A percentile compares a stretch with the other conserved stretches of the same genome.
Conservation (phyloP, 2,797 vertebrate species). For the Cyclopterus lumpus region DNA sequence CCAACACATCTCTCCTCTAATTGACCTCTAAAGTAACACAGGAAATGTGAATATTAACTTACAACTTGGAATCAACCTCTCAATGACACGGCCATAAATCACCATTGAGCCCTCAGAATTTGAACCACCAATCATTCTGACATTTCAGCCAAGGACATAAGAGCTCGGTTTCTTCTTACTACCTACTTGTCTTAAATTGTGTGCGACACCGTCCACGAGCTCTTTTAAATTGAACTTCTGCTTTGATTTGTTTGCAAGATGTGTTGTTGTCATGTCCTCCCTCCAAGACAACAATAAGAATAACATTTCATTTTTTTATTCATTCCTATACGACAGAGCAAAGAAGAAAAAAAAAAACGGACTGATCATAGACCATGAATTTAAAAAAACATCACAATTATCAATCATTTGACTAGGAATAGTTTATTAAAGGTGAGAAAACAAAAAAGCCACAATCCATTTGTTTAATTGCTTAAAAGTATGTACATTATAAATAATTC, state of each 20-base stretch:
- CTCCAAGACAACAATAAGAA: neutral
- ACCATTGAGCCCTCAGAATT: neutral
- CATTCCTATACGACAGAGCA: neutral
- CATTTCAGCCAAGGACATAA: neutral
- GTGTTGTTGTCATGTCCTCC: neutral
- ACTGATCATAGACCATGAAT: neutral
- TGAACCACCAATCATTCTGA: neutral
- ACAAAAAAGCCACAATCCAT: constrained; percentile 79
- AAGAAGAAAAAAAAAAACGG: neutral
- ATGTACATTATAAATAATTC: constrained; percentile 88
- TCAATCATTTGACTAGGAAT: constrained; percentile 82
- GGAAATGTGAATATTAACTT: constrained; percentile 41
- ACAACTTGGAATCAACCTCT: constrained; percentile 20
- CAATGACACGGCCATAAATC: neutral
- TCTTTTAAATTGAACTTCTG: neutral
- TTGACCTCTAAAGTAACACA: constrained; percentile 50
- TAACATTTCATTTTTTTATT: accelerated
- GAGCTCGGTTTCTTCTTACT: neutral
- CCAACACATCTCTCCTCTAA: constrained; percentile 39
- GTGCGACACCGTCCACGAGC: neutral
- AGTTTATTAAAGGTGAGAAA: constrained; percentile 87
- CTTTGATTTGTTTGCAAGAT: neutral
- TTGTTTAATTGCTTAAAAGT: constrained; percentile 80
- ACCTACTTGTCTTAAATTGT: neutral
- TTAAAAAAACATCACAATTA: constrained; percentile 6